Percentiles rank a stretch among this genome's conserved stretches.
These are phyloP conservation scores for Neolamprologus modestus DNA, from an alignment of 2,113 vertebrate species.

Conservation along the genomic window DNA sequence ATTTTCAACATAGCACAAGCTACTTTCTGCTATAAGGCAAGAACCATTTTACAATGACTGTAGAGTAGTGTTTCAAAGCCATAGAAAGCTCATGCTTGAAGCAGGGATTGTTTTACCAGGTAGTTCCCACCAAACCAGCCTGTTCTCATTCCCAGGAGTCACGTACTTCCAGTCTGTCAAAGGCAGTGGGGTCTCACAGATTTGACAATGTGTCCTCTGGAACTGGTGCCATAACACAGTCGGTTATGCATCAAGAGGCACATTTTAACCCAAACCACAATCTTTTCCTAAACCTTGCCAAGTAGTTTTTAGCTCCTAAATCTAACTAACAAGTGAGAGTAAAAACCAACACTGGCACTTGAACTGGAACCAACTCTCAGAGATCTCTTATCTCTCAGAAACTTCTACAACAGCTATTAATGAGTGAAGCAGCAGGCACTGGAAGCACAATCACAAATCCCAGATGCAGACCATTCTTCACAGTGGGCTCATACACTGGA, in stretches of 20 bases:
- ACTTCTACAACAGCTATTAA: neutral
- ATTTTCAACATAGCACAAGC: neutral
- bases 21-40: neutral
- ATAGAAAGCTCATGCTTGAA: neutral
- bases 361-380: neutral
- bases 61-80: neutral
- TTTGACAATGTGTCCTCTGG: neutral
- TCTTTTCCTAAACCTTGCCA: neutral
- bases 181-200: neutral
- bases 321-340: neutral
- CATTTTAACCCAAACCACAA: neutral
- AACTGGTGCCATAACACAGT: neutral
- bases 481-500: slow-evolving; percentile 11
- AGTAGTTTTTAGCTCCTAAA: neutral
- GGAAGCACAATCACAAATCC: slow-evolving; percentile 21
- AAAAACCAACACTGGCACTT: neutral
- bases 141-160: neutral
- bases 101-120: neutral
- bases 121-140: neutral
- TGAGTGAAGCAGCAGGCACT: neutral
- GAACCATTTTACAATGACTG: neutral
- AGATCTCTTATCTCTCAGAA: neutral
- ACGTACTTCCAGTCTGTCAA: neutral
- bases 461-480: slow-evolving; percentile 21
- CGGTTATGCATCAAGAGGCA: neutral